phyloP scores from a whole-genome alignment of 2,797 vertebrate genomes.

The Morus bassanus region DNA sequence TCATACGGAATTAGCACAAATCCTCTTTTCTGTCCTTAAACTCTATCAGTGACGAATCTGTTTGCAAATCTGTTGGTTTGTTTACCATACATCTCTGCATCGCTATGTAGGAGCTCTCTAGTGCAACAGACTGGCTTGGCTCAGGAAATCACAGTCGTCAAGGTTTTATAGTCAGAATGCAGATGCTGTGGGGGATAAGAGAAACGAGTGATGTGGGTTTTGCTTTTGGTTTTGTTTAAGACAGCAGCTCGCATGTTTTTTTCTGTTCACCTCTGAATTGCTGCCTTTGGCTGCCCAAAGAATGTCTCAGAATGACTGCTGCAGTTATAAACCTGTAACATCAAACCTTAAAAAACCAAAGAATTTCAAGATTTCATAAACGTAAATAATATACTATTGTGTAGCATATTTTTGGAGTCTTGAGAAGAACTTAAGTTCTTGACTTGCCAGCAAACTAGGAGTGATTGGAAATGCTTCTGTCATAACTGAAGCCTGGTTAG shows the following conservation, averaged over 20 bases:
- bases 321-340: background rate
- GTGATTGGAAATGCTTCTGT: constrained; percentile 70
- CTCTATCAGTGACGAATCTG: background rate
- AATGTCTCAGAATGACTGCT: background rate
- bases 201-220: background rate
- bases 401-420: constrained; percentile 33
- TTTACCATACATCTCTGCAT: background rate
- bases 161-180: background rate
- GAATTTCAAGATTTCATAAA: background rate
- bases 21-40: background rate
- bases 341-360: background rate
- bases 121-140: background rate
- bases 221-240: background rate
- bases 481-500: background rate
- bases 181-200: background rate
- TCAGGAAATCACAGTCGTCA: background rate
- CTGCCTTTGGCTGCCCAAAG: background rate
- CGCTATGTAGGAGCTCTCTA: background rate
- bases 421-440: constrained; percentile 50
- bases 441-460: constrained; percentile 31
- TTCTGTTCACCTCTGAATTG: background rate
- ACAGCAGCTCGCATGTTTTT: background rate
- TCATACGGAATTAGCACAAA: background rate
- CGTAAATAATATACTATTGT: constrained; percentile 29
- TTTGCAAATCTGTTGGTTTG: background rate